Base-by-base conservation (phyloP, 2,113 vertebrate species). In the Gadus macrocephalus region DNA sequence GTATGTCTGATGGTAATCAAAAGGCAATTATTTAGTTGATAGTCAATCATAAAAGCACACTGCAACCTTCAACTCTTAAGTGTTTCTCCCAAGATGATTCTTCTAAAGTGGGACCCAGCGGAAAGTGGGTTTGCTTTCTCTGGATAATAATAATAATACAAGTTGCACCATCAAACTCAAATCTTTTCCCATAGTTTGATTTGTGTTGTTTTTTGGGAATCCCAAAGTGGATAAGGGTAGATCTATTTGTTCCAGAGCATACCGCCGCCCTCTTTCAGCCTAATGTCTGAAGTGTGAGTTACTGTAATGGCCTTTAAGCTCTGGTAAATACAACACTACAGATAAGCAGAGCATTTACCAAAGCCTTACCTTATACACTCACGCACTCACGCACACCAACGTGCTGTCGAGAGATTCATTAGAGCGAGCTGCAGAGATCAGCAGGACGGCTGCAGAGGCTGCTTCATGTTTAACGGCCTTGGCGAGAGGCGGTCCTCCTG, bases 401-500 rank as follows among this genome's bases (percentile, higher is more conserved):
- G 66, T 68, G 66, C 75, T 73, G 73, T 71, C 86, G 81, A 89
- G 89, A 87, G 77, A 89, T 89, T 90, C 74, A 90, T 89, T 85
- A 86, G 81, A 19, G 42, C 9, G 27, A 72, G 78, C 86, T 86
- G 88, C 81, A 85, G 69, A 83, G 81, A 89, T 87, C 84, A 88
- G 85, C 81, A 80, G 71, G 78, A 87, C 81, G 82, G 77, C 76
- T 85, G 76, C 67, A 65, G 78, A 84, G 81, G 82, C 76, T 82
- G 66, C 82, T 88, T 88, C 83, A 87, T 86, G 80, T 89, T 90
- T 90, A 88, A 87, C 78, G 77, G 84, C 73, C 73, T 61, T 5
- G 7, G 74, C 77, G 76, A 78, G 63, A 66, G 42, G 67, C 78
- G 80, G 68, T 69, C 72, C 73, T 76, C 59, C 74, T 72, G 78